Conservation (phyloP, 2,797 vertebrate species). For the Anolis apletophallus region DNA sequence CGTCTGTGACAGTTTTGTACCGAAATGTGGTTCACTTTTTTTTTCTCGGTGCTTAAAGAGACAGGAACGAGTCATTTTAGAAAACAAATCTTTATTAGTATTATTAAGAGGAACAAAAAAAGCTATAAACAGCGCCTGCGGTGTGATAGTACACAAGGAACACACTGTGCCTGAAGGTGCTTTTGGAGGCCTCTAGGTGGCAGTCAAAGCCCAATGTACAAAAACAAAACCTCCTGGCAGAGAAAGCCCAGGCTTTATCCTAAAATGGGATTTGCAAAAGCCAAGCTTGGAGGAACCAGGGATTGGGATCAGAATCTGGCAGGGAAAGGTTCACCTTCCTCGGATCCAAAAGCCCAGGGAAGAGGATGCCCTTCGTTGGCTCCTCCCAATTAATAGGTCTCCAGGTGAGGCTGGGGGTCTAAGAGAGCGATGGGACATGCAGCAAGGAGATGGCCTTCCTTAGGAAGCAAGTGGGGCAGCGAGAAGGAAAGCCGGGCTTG, state of each 20-base stretch:
- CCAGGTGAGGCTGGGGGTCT: neutral
- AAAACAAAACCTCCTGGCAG: neutral
- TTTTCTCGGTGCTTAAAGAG: neutral
- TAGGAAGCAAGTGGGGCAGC: too few relatives aligned
- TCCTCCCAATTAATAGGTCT: neutral
- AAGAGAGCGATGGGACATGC: too few relatives aligned
- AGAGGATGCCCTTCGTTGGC: neutral
- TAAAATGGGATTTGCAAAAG: neutral
- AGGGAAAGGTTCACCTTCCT: neutral
- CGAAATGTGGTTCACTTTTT: too few relatives aligned
- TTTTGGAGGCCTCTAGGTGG: conserved; percentile 35
- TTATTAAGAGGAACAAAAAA: conserved; percentile 67
- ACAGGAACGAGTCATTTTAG: neutral
- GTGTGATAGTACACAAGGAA: conserved; percentile 20
- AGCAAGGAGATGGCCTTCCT: too few relatives aligned
- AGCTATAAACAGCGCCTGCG: conserved; percentile 66
- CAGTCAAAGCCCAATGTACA: neutral
- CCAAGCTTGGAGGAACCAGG: neutral
- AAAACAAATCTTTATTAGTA: conserved; percentile 37
- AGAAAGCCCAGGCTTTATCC: neutral
- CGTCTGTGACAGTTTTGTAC: too few relatives aligned
- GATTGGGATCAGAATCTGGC: accelerated
- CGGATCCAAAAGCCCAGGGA: accelerated
- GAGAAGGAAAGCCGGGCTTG: too few relatives aligned
- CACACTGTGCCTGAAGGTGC: neutral